A percentile compares a stretch with the other conserved stretches of the same genome.
phyloP scores from a whole-genome alignment of 2,797 vertebrate species.

The Poecilia gillii region DNA sequence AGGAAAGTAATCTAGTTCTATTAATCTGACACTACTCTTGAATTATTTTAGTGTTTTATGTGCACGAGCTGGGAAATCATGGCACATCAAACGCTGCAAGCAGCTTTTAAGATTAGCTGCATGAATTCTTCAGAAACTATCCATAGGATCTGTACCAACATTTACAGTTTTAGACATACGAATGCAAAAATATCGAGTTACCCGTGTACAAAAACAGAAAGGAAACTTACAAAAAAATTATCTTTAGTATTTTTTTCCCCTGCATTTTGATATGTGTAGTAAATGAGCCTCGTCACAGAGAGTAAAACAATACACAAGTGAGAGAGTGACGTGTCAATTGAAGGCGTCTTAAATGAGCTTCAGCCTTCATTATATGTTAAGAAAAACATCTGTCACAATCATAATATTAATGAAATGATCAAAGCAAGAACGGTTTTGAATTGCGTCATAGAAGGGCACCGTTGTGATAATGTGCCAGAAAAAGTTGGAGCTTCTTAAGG shows the following conservation, averaged over 20 bases:
- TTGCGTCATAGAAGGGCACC: too few species aligned
- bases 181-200: background rate
- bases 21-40: background rate
- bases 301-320: slow-evolving; percentile 24
- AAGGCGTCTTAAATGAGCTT: slow-evolving; percentile 30
- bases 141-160: background rate
- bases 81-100: background rate
- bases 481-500: too few species aligned
- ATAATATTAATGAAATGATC: slow-evolving; percentile 29
- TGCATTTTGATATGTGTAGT: slow-evolving; percentile 1
- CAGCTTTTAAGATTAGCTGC: background rate
- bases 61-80: background rate
- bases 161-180: background rate
- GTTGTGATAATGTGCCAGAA: too few species aligned
- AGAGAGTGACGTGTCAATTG: slow-evolving; percentile 22
- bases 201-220: background rate
- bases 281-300: slow-evolving; percentile 19
- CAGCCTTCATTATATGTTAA: slow-evolving; percentile 23
- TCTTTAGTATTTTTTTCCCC: background rate
- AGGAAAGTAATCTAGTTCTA: background rate
- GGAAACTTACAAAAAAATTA: background rate
- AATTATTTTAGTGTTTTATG: background rate
- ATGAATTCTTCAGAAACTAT: background rate
- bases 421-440: slow-evolving; percentile 12
- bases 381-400: slow-evolving; percentile 34